Percentiles rank a stretch among this genome's conserved stretches.
Evolutionary conservation across 2,797 vertebrate species (phyloP).

Genomic region (Numenius phaeopus): DNA sequence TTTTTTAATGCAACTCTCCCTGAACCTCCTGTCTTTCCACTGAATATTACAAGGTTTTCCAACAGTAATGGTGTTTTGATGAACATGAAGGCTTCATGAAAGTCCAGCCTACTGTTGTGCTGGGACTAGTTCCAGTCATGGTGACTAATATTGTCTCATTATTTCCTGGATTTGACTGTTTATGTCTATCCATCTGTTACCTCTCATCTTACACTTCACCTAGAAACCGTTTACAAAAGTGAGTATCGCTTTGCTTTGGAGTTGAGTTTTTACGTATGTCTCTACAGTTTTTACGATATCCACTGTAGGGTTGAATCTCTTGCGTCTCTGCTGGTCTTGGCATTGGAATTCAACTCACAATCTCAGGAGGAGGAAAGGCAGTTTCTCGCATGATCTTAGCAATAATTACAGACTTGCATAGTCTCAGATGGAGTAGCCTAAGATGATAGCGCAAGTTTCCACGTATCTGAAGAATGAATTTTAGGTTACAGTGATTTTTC

Average conservation of each 20-base stretch:
- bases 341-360: background rate
- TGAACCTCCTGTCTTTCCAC: background rate
- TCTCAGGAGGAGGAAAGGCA: background rate
- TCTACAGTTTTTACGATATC: background rate
- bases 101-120: background rate
- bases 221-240: background rate
- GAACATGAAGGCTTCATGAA: background rate
- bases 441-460: background rate
- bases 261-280: background rate
- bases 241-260: background rate
- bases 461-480: background rate
- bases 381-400: background rate
- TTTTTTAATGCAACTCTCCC: background rate
- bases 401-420: background rate
- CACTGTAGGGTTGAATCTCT: background rate
- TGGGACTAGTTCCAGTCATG: background rate
- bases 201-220: background rate
- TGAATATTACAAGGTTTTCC: background rate
- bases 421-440: background rate
- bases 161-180: background rate
- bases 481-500: background rate
- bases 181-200: background rate
- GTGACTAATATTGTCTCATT: background rate
- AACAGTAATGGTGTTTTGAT: background rate
- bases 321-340: background rate